These are phyloP conservation scores for human (Homo sapiens) DNA, from an alignment of 2,113 vertebrate species.

Conservation along the genomic window GRCh38 chr2:31839001-31839500, in stretches of 20 bases:
- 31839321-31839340: neutral
- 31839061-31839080: no score
- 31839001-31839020: no score
- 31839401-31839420: neutral
- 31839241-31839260: neutral
- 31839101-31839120: no score
- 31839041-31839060: no score
- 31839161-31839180: no score
- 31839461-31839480: neutral
- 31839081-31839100: no score
- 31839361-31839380: neutral
- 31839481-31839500: no score
- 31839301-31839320: neutral
- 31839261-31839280: neutral
- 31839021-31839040: no score
- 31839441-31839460: neutral
- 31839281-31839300: neutral
- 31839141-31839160: no score
- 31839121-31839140: no score
- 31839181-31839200: neutral
- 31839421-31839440: no score
- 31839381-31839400: neutral
- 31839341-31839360: neutral
- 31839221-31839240: neutral
- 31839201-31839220: constrained; percentile 6